A percentile compares a stretch with the other conserved stretches of the same genome.
phyloP scores from a whole-genome alignment of 2,888 invertebrate genomes.

The Tupiocoris notatus region DNA sequence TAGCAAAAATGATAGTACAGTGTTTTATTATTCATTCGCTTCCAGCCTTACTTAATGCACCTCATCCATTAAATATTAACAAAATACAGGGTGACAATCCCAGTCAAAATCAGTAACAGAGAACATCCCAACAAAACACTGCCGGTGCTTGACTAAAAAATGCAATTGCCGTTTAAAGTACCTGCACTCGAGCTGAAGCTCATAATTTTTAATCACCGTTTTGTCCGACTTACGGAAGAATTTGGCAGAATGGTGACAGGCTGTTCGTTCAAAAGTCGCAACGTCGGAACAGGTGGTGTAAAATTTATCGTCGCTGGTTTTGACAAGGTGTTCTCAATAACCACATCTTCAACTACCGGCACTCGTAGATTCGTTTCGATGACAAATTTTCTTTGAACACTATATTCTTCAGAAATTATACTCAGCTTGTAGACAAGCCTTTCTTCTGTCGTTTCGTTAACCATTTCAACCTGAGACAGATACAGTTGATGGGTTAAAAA shows the following conservation, averaged over 20 bases:
- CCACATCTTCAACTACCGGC: conserved; percentile 3
- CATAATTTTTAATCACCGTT: too few relatives aligned
- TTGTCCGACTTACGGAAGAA: neutral
- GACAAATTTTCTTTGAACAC: conserved; percentile 3
- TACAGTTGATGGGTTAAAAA: neutral
- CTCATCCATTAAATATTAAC: too few relatives aligned
- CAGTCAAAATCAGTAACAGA: too few relatives aligned
- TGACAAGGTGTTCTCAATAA: conserved; percentile 12
- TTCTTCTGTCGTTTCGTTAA: conserved; percentile 17
- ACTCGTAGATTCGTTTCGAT: conserved; percentile 26
- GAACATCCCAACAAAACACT: too few relatives aligned
- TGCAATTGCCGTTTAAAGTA: too few relatives aligned
- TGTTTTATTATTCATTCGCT: too few relatives aligned
- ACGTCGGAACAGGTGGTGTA: neutral
- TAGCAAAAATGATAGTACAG: too few relatives aligned
- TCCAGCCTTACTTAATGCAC: too few relatives aligned
- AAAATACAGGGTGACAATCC: too few relatives aligned
- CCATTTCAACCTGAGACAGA: conserved; percentile 18
- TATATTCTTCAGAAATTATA: conserved; percentile 1
- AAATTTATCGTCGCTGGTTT: conserved; percentile 9
- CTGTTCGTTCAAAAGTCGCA: neutral
- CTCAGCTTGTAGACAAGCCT: conserved; percentile 5
- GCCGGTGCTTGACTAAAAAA: too few relatives aligned
- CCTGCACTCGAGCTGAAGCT: too few relatives aligned
- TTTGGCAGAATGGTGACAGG: conserved; percentile 3